Percentiles rank a stretch among this genome's conserved stretches.
These are phyloP conservation scores for Aporrectodea caliginosa DNA, from an alignment of 1,140 invertebrate species.

Conservation along the genomic window DNA sequence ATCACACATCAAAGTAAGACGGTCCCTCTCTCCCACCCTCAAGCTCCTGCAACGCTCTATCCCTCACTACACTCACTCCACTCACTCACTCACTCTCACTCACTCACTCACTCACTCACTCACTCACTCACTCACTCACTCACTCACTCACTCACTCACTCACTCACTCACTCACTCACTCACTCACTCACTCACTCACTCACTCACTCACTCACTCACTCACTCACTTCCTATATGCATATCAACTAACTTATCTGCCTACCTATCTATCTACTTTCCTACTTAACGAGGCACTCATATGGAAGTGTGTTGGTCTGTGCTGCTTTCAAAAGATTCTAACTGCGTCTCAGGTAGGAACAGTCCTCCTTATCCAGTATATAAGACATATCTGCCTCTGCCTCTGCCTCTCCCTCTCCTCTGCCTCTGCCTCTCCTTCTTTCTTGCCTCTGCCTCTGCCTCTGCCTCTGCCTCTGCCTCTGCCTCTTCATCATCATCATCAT, in stretches of 20 bases:
- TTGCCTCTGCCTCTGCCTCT: not conserved
- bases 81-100: conserved; percentile 26
- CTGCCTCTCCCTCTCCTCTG: not conserved
- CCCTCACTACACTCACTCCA: conserved; percentile 29
- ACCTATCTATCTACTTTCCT: too few relatives aligned
- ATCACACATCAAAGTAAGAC: conserved; percentile 33
- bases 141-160: conserved; percentile 24
- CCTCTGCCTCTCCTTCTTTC: not conserved
- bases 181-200: conserved; percentile 34
- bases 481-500: not conserved
- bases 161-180: conserved; percentile 30
- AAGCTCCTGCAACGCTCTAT: too few relatives aligned
- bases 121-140: conserved; percentile 27
- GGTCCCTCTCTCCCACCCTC: too few relatives aligned
- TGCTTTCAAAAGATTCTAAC: too few relatives aligned
- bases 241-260: too few relatives aligned
- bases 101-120: conserved; percentile 17
- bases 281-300: too few relatives aligned
- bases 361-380: too few relatives aligned
- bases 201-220: conserved; percentile 34
- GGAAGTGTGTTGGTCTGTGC: too few relatives aligned
- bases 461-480: not conserved
- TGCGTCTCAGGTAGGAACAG: too few relatives aligned
- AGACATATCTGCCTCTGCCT: too few relatives aligned
- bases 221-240: conserved; percentile 17